Conservation (phyloP, 2,888 invertebrate species). For the Drosophila villosipedis region DNA sequence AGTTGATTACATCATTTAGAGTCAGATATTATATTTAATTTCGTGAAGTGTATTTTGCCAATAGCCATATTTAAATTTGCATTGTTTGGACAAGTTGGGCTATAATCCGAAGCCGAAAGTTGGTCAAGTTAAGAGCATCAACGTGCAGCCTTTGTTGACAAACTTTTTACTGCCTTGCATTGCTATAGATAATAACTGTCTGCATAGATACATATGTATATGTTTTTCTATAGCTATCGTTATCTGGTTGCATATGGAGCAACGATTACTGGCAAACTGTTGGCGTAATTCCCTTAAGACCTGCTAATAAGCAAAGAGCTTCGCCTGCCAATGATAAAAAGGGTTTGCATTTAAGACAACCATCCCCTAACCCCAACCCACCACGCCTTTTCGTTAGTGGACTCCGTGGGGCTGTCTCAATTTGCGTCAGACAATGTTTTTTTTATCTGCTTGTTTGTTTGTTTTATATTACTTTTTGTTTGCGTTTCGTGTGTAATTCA, state of each 20-base stretch:
- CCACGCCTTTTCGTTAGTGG: neutral
- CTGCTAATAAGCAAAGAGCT: neutral
- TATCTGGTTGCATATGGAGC: neutral
- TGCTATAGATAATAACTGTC: neutral
- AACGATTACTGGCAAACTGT: neutral
- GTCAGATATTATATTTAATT: neutral
- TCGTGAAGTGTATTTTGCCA: neutral
- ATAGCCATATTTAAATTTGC: too few relatives aligned
- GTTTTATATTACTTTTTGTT: constrained; percentile 1
- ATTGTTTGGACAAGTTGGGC: too few relatives aligned
- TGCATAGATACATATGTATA: neutral
- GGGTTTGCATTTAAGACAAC: constrained; percentile 2
- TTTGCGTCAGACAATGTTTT: constrained; percentile 37
- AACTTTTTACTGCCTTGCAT: neutral
- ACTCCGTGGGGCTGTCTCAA: constrained; percentile 14
- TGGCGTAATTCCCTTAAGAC: neutral
- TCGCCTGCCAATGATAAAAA: neutral
- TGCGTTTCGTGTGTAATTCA: constrained; percentile 54
- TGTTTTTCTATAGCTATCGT: neutral
- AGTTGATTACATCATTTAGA: neutral
- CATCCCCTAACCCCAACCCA: neutral
- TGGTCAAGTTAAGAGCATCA: constrained; percentile 3
- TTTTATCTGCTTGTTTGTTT: constrained; percentile 15
- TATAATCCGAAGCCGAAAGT: constrained; percentile 6
- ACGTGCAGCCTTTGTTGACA: neutral